phyloP scores from a whole-genome alignment of 1,140 invertebrate genomes.

The Rhizoglyphus robini region DNA sequence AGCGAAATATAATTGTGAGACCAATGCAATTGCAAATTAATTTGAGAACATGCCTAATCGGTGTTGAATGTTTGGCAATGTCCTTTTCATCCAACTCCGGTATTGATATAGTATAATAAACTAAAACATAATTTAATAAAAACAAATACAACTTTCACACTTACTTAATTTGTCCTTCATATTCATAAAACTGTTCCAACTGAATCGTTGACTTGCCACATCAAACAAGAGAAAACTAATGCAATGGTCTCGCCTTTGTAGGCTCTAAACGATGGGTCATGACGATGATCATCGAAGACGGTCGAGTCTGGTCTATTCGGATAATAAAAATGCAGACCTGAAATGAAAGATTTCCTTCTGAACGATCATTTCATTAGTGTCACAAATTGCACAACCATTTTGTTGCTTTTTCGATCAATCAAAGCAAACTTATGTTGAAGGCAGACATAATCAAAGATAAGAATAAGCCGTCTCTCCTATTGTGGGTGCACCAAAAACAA shows the following conservation, averaged over 20 bases:
- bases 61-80: constrained; percentile 21
- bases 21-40: no score
- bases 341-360: constrained; percentile 64
- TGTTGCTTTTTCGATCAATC: constrained; percentile 8
- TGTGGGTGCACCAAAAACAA: constrained; percentile 74
- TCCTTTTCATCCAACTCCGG: constrained; percentile 21
- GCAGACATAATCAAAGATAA: constrained; percentile 77
- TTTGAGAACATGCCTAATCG: constrained; percentile 34
- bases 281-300: constrained; percentile 43
- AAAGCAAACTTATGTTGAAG: constrained; percentile 30
- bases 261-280: constrained; percentile 40
- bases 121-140: neutral
- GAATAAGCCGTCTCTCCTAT: constrained; percentile 66
- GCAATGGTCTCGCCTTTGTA: constrained; percentile 59
- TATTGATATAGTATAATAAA: neutral
- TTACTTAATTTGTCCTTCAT: neutral
- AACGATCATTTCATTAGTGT: constrained; percentile 32
- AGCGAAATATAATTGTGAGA: constrained; percentile 44
- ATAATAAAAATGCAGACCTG: constrained; percentile 72
- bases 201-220: constrained; percentile 55
- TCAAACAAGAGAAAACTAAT: constrained; percentile 66
- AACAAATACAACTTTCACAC: neutral
- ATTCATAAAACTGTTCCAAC: constrained; percentile 19
- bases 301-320: constrained; percentile 66
- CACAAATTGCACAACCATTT: neutral